Conservation (phyloP, 2,888 invertebrate species). For the Zeuzera pyrina region DNA sequence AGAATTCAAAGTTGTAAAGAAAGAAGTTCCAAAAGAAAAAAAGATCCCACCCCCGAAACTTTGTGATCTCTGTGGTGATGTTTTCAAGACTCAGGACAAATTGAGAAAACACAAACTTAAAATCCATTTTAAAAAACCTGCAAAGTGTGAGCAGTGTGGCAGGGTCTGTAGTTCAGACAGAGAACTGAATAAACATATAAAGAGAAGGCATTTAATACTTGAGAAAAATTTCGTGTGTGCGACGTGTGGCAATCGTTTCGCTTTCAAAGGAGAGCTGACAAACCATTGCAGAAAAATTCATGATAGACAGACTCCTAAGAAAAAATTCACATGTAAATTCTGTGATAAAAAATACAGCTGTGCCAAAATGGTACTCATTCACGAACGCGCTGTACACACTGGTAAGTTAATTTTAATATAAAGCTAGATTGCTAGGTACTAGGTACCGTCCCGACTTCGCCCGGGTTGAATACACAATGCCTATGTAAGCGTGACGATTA, state of each 20-base stretch:
- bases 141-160: constrained; percentile 47
- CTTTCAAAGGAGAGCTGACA: constrained; percentile 41
- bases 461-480: no score
- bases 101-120: constrained; percentile 38
- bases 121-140: constrained; percentile 33
- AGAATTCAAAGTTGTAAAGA: constrained; percentile 22
- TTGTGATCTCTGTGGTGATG: constrained; percentile 52
- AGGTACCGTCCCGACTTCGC: no score
- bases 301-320: constrained; percentile 32
- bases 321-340: constrained; percentile 39
- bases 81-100: constrained; percentile 36
- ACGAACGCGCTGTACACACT: constrained; percentile 64
- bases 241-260: constrained; percentile 44
- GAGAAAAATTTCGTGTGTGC: constrained; percentile 45
- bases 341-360: constrained; percentile 56
- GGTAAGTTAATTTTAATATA: constrained; percentile 38
- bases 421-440: no score
- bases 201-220: constrained; percentile 40
- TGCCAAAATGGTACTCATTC: constrained; percentile 50
- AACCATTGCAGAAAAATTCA: constrained; percentile 47
- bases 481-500: no score
- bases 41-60: constrained; percentile 22
- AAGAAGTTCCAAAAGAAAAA: constrained; percentile 19
- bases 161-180: constrained; percentile 34
- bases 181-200: constrained; percentile 46